Conservation (phyloP, 1,140 invertebrate species). For the Caerostris darwini region DNA sequence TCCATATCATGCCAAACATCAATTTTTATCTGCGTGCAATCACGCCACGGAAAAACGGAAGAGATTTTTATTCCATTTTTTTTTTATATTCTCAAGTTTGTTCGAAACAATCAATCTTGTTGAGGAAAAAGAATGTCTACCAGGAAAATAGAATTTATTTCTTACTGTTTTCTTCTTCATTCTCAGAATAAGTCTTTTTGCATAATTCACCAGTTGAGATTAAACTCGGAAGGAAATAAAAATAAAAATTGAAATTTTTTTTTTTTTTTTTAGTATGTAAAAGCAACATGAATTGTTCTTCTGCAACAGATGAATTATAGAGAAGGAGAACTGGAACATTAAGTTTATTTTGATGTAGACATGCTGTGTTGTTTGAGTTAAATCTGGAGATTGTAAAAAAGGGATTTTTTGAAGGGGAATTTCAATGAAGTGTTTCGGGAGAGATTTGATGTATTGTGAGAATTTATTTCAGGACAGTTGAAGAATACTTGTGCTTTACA, state of each 20-base stretch:
- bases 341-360: not conserved
- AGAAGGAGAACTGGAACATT: not conserved
- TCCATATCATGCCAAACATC: not conserved
- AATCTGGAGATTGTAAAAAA: not conserved
- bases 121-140: not conserved
- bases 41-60: not conserved
- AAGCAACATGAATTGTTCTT: not conserved
- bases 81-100: no score
- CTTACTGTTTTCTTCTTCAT: not conserved
- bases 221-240: not conserved
- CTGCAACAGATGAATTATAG: not conserved
- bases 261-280: not conserved
- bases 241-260: not conserved
- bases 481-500: no score
- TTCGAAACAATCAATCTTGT: not conserved
- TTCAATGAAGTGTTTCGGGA: no score
- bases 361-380: not conserved
- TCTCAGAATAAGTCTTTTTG: not conserved
- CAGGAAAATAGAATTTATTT: conserved; percentile 5
- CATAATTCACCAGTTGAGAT: conserved; percentile 8
- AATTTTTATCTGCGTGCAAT: conserved; percentile 8
- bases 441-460: no score
- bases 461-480: no score
- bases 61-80: not conserved
- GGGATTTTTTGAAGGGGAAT: no score